Evolutionary conservation across 2,797 vertebrate species (phyloP), one percentile per base, ranked within the genome.

Genomic region (Halcyon badia): DNA sequence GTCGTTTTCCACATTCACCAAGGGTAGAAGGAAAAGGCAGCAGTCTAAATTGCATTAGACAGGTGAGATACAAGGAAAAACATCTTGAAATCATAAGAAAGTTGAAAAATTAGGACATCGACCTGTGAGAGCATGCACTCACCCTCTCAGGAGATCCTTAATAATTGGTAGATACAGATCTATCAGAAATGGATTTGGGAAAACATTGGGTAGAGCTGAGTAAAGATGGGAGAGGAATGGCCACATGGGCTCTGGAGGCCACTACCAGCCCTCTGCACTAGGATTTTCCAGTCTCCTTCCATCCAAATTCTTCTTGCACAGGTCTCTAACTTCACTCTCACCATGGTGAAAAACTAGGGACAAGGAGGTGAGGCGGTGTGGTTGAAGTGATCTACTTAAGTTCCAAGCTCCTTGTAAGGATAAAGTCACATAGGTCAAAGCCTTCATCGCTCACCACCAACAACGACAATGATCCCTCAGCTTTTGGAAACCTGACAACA

Each of bases 291-390:
- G 25, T 66, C n/a, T 80, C 18, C 8, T 75, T 46, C 69, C 19
- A 28, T 51, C 51, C 41, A 56, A 1, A 16, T 72, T 35, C 42
- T 60, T n/a, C 42, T 22, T 35, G 26, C 13, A 7, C 17, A n/a
- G 9, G n/a, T n/a, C 30, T 49, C 24, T 70, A 48, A 33, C 57
- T 70, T 77, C 1, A 28, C 52, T 49, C 25, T 72, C 21, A 20
- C 41, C 31, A 14, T 8, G 30, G 25, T 18, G 62, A 87, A 19
- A 41, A 57, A 9, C 8, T 8, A 35, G 42, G 51, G 51, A 48
- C 1, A 0, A 33, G 65, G 28, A 69, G 17, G 14, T 42, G 68
- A 60, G 33, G 44, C 0, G 1, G 5, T 10, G 26, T n/a, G 26
- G 31, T 19, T 33, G 62, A 17, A 37, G 35, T 8, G 8, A 26